A percentile compares a stretch with the other conserved stretches of the same genome.
These are phyloP conservation scores for Cephalopholis sonnerati DNA, from an alignment of 2,113 vertebrate genomes.

Conservation along the genomic window DNA sequence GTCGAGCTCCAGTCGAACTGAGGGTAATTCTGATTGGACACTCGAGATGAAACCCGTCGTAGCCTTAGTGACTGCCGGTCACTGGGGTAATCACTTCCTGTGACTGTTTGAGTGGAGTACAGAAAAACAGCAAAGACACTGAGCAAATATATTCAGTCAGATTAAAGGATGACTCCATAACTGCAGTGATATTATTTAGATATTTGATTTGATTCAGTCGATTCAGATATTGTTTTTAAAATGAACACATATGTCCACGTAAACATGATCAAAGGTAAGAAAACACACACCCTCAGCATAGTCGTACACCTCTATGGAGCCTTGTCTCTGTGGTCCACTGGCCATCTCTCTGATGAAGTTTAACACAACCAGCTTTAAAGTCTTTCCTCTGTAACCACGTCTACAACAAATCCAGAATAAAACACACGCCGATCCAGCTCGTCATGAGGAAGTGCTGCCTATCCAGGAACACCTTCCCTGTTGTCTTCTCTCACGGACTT, in stretches of 20 bases:
- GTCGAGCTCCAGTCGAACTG: constrained; percentile 65
- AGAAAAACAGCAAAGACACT: constrained; percentile 8
- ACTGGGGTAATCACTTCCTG: constrained; percentile 38
- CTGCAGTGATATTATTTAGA: neutral
- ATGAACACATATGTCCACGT: neutral
- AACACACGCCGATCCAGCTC: constrained; percentile 21
- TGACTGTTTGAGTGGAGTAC: neutral
- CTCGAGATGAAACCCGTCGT: constrained; percentile 39
- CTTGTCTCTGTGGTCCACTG: constrained; percentile 20
- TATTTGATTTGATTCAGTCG: neutral
- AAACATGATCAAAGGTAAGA: neutral
- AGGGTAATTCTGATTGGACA: constrained; percentile 52
- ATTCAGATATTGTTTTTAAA: neutral
- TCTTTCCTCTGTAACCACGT: constrained; percentile 1
- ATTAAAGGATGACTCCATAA: neutral
- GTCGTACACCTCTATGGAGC: constrained; percentile 8
- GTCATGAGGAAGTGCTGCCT: constrained; percentile 30
- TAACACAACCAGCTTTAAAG: neutral
- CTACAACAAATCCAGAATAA: constrained; percentile 12
- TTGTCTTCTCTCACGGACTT: constrained; percentile 74
- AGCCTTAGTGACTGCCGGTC: constrained; percentile 65
- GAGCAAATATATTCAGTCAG: neutral
- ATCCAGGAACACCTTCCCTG: constrained; percentile 39
- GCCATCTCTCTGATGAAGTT: constrained; percentile 48
- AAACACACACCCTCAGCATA: constrained; percentile 33